A percentile compares a stretch with the other conserved stretches of the same genome.
These are phyloP conservation scores for Prenolepis imparis DNA, from an alignment of 2,888 invertebrate genomes.

Conservation along the genomic window DNA sequence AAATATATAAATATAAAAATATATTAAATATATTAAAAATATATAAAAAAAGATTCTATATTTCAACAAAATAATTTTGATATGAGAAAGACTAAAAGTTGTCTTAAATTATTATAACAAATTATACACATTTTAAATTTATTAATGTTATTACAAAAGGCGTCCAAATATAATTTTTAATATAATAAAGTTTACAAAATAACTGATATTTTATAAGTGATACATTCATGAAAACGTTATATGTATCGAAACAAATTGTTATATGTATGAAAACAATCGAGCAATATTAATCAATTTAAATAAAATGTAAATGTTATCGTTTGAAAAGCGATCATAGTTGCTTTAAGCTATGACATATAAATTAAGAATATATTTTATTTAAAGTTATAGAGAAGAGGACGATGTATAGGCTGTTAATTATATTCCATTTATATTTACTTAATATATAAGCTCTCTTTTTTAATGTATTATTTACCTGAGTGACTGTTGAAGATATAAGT, in stretches of 20 bases:
- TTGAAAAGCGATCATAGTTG: neutral
- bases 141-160: neutral
- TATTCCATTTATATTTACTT: neutral
- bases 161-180: neutral
- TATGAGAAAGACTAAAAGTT: neutral
- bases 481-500: constrained; percentile 1
- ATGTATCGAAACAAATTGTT: no score
- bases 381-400: neutral
- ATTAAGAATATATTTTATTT: neutral
- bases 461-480: constrained; percentile 20
- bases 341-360: neutral
- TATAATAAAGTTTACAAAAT: neutral
- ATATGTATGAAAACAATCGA: neutral
- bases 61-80: constrained; percentile 1
- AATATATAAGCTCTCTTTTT: neutral
- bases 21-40: no score
- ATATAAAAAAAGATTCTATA: neutral
- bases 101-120: neutral
- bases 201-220: neutral
- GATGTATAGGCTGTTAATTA: neutral
- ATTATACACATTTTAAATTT: neutral
- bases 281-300: neutral
- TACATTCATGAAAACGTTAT: neutral
- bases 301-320: neutral
- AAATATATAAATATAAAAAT: no score